These are phyloP conservation scores for Musca domestica DNA, from an alignment of 1,140 invertebrate genomes.

Conservation along the genomic window DNA sequence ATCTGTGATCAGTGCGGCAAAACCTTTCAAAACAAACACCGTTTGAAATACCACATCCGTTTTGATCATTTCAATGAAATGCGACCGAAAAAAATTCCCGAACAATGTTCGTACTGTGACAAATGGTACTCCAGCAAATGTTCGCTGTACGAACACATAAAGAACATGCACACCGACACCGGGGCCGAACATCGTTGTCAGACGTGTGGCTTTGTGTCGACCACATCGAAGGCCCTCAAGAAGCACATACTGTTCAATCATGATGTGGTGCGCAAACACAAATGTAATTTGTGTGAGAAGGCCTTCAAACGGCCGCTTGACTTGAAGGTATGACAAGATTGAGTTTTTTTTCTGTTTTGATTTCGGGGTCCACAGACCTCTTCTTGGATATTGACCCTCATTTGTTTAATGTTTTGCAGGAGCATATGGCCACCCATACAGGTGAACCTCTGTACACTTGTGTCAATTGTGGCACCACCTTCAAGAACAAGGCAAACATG, in stretches of 20 bases:
- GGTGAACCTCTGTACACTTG: slow-evolving; percentile 49
- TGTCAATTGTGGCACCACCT: slow-evolving; percentile 45
- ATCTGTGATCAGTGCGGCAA: slow-evolving; percentile 39
- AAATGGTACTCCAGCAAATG: slow-evolving; percentile 19
- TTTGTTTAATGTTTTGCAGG: slow-evolving; percentile 31
- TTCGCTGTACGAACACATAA: neutral
- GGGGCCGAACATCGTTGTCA: slow-evolving; percentile 10
- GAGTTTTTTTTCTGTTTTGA: neutral
- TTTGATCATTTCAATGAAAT: slow-evolving; percentile 33
- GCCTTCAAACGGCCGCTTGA: slow-evolving; percentile 43
- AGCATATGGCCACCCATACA: slow-evolving; percentile 49
- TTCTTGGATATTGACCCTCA: neutral
- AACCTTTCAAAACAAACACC: slow-evolving; percentile 43
- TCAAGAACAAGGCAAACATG: slow-evolving; percentile 51
- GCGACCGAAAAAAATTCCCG: slow-evolving; percentile 36
- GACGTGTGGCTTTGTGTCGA: slow-evolving; percentile 3
- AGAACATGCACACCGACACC: neutral
- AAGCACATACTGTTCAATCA: slow-evolving; percentile 23
- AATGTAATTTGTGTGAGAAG: slow-evolving; percentile 48
- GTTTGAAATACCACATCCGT: slow-evolving; percentile 34
- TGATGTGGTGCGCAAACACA: slow-evolving; percentile 40
- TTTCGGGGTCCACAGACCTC: neutral
- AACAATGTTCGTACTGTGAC: slow-evolving; percentile 38
- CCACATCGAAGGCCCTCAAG: neutral
- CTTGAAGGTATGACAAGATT: slow-evolving; percentile 29